Evolutionary conservation across 2,113 vertebrate genomes (phyloP), one percentile per base, ranked within the genome.

Genomic region (Anolis carolinensis): DNA sequence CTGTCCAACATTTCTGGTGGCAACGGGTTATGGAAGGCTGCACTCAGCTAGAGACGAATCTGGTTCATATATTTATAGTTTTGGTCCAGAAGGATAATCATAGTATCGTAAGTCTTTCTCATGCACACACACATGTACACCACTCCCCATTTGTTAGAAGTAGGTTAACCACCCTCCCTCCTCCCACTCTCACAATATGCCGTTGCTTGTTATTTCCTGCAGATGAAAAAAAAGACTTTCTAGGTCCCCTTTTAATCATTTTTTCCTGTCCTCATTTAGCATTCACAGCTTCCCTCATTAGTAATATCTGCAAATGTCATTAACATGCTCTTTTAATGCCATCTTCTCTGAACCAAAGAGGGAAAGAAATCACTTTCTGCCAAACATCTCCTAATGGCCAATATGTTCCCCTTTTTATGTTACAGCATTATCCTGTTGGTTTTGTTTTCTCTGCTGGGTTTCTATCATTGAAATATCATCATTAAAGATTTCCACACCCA

Each of bases 261-360:
- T 70, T 76, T 68, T 10, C 50, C 73, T 70, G 27, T 82, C 79
- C 21, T 87, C 62, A 78, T 70, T 80, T 59, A 77, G 73, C 62
- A 14, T 59, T 87, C 65, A 82, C 73, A 77, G 73, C 48, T 87
- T 77, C 67, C 18, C 36, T 34, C 70, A 81, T 50, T 34, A 86
- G 36, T 63, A 80, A 80, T 63, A 80, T 32, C 68, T 50, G 59
- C 55, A 62, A 73, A 73, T 86, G 78, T 30, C 55, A 74, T 80
- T 77, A 59, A 82, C 50, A 11, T 71, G 63, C 50, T 87, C 48
- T 87, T 87, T 86, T 44, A 80, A 48, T 70, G 80, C 80, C 34
- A 39, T 44, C 63, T 77, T 76, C 13, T 36, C 16, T 8, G 44
- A n/a, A n/a, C 25, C 32, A n/a, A 44, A 30, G 27, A 68, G 62